Conservation (phyloP, 2,797 vertebrate genomes). For the Vireo griseus region DNA sequence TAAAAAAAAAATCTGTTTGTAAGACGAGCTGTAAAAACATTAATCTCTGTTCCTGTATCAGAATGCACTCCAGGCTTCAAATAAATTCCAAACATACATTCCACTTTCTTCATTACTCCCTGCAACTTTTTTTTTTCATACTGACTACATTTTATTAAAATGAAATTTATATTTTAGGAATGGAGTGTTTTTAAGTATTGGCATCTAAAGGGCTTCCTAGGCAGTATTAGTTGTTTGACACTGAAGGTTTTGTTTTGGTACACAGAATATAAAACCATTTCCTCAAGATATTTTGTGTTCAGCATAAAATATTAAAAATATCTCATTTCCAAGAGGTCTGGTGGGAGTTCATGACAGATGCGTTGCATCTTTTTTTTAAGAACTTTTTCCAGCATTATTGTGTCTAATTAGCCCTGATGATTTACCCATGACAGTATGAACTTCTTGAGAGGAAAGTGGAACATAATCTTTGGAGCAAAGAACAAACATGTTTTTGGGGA, state of each 20-base stretch:
- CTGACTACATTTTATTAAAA: background rate
- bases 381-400: slow-evolving; percentile 59
- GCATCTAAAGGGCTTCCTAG: slow-evolving; percentile 34
- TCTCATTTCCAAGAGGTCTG: slow-evolving; percentile 75
- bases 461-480: slow-evolving; percentile 47
- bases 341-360: slow-evolving; percentile 77
- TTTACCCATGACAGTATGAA: slow-evolving; percentile 70
- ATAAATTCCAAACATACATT: background rate
- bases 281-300: slow-evolving; percentile 74
- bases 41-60: background rate
- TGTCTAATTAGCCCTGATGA: slow-evolving; percentile 73
- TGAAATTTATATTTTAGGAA: slow-evolving; percentile 30
- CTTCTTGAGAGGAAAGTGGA: slow-evolving; percentile 68
- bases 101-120: background rate
- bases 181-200: slow-evolving; percentile 1
- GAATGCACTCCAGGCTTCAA: background rate
- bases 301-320: slow-evolving; percentile 79
- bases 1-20: background rate
- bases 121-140: background rate
- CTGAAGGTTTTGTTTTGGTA: slow-evolving; percentile 67
- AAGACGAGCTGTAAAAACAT: background rate
- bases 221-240: slow-evolving; percentile 46
- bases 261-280: slow-evolving; percentile 69
- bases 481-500: slow-evolving; percentile 44
- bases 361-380: slow-evolving; percentile 37